phyloP scores from a whole-genome alignment of 2,797 vertebrate species.

The Gadopsis marmoratus region DNA sequence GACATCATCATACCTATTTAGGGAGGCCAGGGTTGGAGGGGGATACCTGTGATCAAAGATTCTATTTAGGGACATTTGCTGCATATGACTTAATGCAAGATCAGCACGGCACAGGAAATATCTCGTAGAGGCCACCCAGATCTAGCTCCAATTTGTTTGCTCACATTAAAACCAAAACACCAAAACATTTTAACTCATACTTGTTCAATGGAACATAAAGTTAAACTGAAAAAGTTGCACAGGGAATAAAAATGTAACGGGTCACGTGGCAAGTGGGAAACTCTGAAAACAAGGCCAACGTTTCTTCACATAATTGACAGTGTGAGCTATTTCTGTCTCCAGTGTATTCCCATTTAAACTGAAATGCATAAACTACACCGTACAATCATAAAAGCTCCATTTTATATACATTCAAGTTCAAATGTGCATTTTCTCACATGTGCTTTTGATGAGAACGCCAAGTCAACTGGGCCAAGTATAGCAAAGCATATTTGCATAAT shows the following conservation, averaged over 20 bases:
- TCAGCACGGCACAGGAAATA: background rate
- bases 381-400: conserved; percentile 19
- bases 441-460: conserved; percentile 24
- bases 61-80: background rate
- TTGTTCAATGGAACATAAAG: background rate
- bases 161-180: background rate
- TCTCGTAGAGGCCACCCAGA: background rate
- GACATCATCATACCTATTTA: background rate
- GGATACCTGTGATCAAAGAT: background rate
- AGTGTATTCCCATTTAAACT: conserved; percentile 12
- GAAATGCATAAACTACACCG: background rate
- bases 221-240: background rate
- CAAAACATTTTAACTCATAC: background rate
- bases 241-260: background rate
- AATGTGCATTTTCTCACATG: conserved; percentile 29
- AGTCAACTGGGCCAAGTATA: conserved; percentile 18
- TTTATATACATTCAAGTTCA: conserved; percentile 33
- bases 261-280: conserved; percentile 8
- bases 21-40: background rate
- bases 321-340: conserved; percentile 1
- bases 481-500: conserved; percentile 45
- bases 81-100: background rate
- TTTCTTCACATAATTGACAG: conserved; percentile 1
- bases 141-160: background rate
- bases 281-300: background rate